These are phyloP conservation scores for Drosophila eohydei DNA, from an alignment of 2,888 invertebrate genomes.

Conservation along the genomic window DNA sequence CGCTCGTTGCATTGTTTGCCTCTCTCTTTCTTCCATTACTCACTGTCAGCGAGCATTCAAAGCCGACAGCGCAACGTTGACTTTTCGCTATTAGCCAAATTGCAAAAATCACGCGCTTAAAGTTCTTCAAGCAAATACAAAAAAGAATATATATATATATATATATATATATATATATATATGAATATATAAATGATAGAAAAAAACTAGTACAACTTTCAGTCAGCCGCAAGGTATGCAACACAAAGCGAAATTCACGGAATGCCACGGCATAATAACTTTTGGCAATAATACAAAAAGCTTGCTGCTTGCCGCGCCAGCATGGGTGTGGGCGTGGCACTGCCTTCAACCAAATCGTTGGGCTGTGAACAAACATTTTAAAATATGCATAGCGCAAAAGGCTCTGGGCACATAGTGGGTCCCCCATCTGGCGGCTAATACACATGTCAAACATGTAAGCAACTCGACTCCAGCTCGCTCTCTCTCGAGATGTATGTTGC, in stretches of 20 bases:
- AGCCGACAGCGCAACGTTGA: slow-evolving; percentile 58
- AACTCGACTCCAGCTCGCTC: background rate
- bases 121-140: slow-evolving; percentile 42
- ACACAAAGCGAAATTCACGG: slow-evolving; percentile 52
- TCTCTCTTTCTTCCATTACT: slow-evolving; percentile 48
- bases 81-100: slow-evolving; percentile 69
- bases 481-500: background rate
- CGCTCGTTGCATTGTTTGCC: slow-evolving; percentile 16
- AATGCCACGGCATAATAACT: slow-evolving; percentile 70
- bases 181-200: background rate
- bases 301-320: slow-evolving; percentile 36
- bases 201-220: slow-evolving; percentile 40
- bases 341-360: slow-evolving; percentile 49
- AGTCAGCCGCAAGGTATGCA: slow-evolving; percentile 65
- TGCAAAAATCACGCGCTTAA: slow-evolving; percentile 69
- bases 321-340: slow-evolving; percentile 32
- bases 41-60: slow-evolving; percentile 62
- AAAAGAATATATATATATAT: background rate
- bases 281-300: slow-evolving; percentile 77
- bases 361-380: slow-evolving; percentile 53
- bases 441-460: slow-evolving; percentile 60
- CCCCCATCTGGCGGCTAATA: slow-evolving; percentile 50
- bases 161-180: background rate
- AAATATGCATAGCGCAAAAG: slow-evolving; percentile 54
- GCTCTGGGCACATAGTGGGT: slow-evolving; percentile 1